Conservation (phyloP, 1,140 invertebrate genomes). For the Myzus persicae region DNA sequence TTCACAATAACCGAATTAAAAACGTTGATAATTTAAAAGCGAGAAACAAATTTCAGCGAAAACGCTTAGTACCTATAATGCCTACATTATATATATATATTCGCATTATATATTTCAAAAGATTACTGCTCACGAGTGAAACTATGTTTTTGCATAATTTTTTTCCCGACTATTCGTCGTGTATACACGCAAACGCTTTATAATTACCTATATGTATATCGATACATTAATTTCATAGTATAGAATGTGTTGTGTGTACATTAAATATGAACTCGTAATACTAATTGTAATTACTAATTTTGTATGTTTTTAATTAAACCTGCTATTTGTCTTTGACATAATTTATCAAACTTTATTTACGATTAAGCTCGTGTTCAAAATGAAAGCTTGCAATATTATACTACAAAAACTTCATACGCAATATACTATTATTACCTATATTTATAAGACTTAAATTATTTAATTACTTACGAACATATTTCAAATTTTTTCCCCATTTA, state of each 20-base stretch:
- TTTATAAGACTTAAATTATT: neutral
- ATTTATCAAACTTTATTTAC: neutral
- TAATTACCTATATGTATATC: neutral
- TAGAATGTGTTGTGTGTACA: neutral
- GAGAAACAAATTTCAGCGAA: neutral
- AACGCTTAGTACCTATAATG: no score
- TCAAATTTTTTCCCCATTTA: neutral
- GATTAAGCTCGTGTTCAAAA: neutral
- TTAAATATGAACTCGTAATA: neutral
- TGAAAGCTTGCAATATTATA: neutral
- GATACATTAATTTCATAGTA: slow-evolving; percentile 16
- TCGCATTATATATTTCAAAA: no score
- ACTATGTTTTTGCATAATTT: neutral
- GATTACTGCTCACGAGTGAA: neutral
- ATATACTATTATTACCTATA: neutral
- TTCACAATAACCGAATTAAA: neutral
- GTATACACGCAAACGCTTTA: neutral
- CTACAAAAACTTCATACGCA: neutral
- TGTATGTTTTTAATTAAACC: neutral
- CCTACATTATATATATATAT: no score
- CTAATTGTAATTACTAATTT: neutral
- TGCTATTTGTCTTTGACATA: neutral
- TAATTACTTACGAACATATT: neutral
- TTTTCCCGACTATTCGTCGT: neutral
- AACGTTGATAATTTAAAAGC: neutral